These are phyloP conservation scores for Agrilus biguttatus DNA, from an alignment of 2,888 invertebrate genomes.

Conservation along the genomic window DNA sequence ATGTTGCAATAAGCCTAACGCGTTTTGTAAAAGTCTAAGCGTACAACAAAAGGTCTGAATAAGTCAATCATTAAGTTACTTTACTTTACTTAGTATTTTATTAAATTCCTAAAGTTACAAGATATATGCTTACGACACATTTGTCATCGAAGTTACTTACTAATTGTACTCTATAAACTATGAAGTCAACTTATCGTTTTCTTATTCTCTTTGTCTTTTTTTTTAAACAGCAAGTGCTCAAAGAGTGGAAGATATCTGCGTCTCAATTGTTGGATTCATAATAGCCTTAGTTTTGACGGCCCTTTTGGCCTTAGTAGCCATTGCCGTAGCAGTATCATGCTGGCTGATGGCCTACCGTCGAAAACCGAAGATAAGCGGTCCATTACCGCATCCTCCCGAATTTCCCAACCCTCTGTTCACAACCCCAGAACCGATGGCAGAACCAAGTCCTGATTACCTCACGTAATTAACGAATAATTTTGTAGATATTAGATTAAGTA, in stretches of 20 bases:
- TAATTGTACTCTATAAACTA: too few species aligned
- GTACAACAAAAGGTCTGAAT: too few species aligned
- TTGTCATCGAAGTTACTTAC: too few species aligned
- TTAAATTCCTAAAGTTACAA: too few species aligned
- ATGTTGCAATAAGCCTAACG: too few species aligned
- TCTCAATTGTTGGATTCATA: slow-evolving; percentile 85
- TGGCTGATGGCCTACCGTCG: slow-evolving; percentile 90
- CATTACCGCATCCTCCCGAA: slow-evolving; percentile 87
- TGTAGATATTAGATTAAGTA: not conserved
- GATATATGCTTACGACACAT: too few species aligned
- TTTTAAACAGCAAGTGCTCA: slow-evolving; percentile 37
- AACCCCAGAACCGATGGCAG: slow-evolving; percentile 64
- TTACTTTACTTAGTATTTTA: too few species aligned
- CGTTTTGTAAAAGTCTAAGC: too few species aligned
- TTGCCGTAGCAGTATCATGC: slow-evolving; percentile 87
- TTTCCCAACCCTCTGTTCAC: slow-evolving; percentile 89
- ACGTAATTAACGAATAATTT: slow-evolving; percentile 27
- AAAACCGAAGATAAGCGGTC: slow-evolving; percentile 74
- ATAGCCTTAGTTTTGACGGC: slow-evolving; percentile 87
- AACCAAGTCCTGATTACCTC: slow-evolving; percentile 71
- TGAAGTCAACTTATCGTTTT: too few species aligned
- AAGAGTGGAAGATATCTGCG: slow-evolving; percentile 74
- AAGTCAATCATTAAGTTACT: too few species aligned
- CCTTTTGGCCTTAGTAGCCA: slow-evolving; percentile 78
- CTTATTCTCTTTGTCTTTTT: too few species aligned